These are phyloP conservation scores for Glaucopsyche alexis DNA, from an alignment of 2,888 invertebrate species.

Conservation along the genomic window DNA sequence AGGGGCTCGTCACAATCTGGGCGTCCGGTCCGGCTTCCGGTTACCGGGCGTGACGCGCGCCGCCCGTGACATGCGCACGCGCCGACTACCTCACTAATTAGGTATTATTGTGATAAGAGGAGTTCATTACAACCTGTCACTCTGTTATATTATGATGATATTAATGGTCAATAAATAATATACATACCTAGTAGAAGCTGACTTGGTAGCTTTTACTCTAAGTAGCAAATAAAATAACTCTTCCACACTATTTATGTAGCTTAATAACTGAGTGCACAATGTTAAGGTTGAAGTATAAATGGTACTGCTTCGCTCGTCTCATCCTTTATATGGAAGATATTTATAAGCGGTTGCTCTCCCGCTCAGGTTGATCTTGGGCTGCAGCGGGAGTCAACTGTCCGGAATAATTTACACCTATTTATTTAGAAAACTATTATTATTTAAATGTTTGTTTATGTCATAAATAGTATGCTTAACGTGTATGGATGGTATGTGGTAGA, in stretches of 20 bases:
- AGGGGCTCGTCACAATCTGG: conserved; percentile 75
- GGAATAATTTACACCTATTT: conserved; percentile 36
- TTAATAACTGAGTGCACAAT: conserved; percentile 22
- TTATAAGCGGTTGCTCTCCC: conserved; percentile 47
- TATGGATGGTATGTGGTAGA: no score
- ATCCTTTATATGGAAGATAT: conserved; percentile 47
- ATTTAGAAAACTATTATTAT: conserved; percentile 1
- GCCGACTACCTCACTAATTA: conserved; percentile 46
- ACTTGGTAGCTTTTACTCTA: neutral
- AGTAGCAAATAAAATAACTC: no score
- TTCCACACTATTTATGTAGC: neutral
- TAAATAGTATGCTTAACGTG: neutral
- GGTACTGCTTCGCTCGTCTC: conserved; percentile 32
- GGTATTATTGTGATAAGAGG: conserved; percentile 36
- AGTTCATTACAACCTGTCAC: conserved; percentile 24
- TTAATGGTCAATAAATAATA: neutral
- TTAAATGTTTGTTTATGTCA: neutral
- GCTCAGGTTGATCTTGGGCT: conserved; percentile 45
- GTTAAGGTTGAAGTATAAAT: conserved; percentile 35
- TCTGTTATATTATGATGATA: neutral
- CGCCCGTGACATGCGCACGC: conserved; percentile 67
- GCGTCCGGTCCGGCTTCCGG: conserved; percentile 72
- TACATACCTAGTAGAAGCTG: neutral
- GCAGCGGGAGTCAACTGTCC: conserved; percentile 46
- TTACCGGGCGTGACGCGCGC: conserved; percentile 54